Evolutionary conservation across 53 echinoderm and acorn worm species (phyloP).

Genomic region (Stichopus horrens): DNA sequence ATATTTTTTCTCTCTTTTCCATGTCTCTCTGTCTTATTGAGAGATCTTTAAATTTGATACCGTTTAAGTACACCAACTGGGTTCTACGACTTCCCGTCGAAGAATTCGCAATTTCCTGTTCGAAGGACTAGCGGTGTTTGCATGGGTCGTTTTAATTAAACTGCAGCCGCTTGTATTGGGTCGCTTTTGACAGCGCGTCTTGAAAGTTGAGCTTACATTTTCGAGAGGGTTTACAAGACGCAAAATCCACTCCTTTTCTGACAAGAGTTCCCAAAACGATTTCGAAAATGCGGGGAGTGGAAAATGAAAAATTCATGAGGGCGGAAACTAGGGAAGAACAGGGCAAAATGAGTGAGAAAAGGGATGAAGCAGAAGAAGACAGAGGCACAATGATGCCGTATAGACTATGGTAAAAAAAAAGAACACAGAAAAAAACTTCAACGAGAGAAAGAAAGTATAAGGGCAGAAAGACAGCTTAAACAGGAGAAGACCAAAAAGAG

Average conservation of each 20-base stretch:
- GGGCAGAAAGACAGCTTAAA: slow-evolving; percentile 17
- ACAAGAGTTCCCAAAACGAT: slow-evolving; percentile 41
- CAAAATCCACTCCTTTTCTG: slow-evolving; percentile 38
- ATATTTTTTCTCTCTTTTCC: slow-evolving; percentile 39
- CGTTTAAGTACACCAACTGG: slow-evolving; percentile 46
- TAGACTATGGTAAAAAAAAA: background rate
- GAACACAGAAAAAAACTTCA: background rate
- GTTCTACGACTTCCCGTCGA: slow-evolving; percentile 46
- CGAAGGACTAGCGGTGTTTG: slow-evolving; percentile 34
- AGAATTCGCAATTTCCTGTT: slow-evolving; percentile 52
- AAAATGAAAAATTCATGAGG: slow-evolving; percentile 53
- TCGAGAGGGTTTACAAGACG: slow-evolving; percentile 45
- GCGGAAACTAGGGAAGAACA: slow-evolving; percentile 26
- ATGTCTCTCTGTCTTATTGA: background rate
- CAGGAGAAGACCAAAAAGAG: background rate
- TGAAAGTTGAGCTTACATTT: slow-evolving; percentile 41
- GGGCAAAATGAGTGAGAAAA: background rate
- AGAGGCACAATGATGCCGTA: background rate
- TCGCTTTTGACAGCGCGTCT: slow-evolving; percentile 32
- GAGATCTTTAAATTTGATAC: slow-evolving; percentile 49
- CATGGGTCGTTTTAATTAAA: slow-evolving; percentile 44
- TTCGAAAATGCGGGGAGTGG: slow-evolving; percentile 12
- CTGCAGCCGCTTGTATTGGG: slow-evolving; percentile 38
- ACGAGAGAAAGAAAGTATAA: slow-evolving; percentile 23
- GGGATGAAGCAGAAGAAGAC: background rate